phyloP scores from a whole-genome alignment of 2,113 vertebrate species.

The Stigmatopora argus region DNA sequence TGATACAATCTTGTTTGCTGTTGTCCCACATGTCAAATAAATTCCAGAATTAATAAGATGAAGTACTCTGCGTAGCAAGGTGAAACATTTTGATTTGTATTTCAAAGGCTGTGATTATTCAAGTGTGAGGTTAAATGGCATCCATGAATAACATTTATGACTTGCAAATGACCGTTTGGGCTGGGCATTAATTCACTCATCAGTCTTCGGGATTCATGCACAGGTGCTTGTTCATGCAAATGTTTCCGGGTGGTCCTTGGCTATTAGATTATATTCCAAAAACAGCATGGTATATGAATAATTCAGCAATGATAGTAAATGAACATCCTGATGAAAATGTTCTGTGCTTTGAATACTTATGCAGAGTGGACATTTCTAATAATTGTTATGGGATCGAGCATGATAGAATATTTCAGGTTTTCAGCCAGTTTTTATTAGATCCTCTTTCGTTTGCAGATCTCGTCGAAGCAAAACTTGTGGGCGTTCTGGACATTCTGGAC shows the following conservation, averaged over 20 bases:
- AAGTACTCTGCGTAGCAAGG: conserved; percentile 47
- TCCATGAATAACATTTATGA: conserved; percentile 59
- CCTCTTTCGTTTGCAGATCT: conserved; percentile 74
- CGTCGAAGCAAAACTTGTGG: conserved; percentile 89
- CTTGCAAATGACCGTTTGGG: conserved; percentile 68
- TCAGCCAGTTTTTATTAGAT: not conserved
- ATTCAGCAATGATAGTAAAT: conserved; percentile 51
- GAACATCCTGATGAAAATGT: conserved; percentile 44
- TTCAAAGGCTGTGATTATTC: conserved; percentile 64
- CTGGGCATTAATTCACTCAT: conserved; percentile 60
- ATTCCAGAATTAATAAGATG: conserved; percentile 43
- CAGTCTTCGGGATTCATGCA: conserved; percentile 64
- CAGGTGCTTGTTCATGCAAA: conserved; percentile 69
- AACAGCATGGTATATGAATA: conserved; percentile 52
- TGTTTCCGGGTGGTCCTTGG: conserved; percentile 45
- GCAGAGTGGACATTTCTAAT: conserved; percentile 30
- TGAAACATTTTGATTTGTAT: conserved; percentile 63
- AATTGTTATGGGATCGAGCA: not conserved
- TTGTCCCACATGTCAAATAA: conserved; percentile 26
- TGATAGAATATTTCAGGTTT: not conserved
- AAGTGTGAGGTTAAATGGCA: conserved; percentile 60
- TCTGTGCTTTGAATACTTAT: conserved; percentile 44
- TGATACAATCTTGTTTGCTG: conserved; percentile 26
- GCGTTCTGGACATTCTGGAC: conserved; percentile 93
- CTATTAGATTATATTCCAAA: conserved; percentile 55